Conservation (phyloP, 2,888 invertebrate genomes). For the Trichopria drosophilae region DNA sequence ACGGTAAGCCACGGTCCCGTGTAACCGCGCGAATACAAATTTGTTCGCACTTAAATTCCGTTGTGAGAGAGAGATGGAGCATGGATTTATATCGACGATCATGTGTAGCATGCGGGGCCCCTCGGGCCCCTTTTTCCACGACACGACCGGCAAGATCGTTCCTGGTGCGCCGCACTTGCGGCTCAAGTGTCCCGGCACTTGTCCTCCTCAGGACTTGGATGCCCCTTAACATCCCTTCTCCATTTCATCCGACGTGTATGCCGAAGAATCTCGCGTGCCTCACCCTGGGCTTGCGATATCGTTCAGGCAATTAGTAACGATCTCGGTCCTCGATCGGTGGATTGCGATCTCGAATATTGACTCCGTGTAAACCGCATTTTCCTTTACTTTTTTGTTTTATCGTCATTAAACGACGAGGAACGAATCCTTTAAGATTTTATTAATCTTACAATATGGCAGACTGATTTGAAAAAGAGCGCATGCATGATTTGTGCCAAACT, state of each 20-base stretch:
- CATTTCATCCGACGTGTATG: slow-evolving; percentile 41
- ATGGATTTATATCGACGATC: slow-evolving; percentile 44
- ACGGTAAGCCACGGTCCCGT: slow-evolving; percentile 51
- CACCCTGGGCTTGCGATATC: too few relatives aligned
- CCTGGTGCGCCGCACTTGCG: slow-evolving; percentile 26
- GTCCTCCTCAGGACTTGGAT: slow-evolving; percentile 13
- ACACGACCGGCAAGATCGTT: slow-evolving; percentile 15
- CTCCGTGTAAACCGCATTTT: too few relatives aligned
- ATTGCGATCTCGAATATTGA: slow-evolving; percentile 4
- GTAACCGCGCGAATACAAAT: slow-evolving; percentile 55
- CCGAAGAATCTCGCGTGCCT: slow-evolving; percentile 31
- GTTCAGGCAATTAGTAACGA: slow-evolving; percentile 41
- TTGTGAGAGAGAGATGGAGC: slow-evolving; percentile 32
- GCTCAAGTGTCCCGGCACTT: slow-evolving; percentile 36
- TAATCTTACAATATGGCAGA: too few relatives aligned
- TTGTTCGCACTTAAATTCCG: slow-evolving; percentile 57
- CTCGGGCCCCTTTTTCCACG: too few relatives aligned
- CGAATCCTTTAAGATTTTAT: too few relatives aligned
- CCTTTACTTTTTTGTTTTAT: too few relatives aligned
- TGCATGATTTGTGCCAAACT: too few relatives aligned
- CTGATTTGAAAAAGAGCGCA: too few relatives aligned
- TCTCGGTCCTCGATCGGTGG: slow-evolving; percentile 14
- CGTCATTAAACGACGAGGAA: too few relatives aligned
- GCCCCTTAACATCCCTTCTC: slow-evolving; percentile 45
- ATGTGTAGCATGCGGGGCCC: slow-evolving; percentile 31